Evolutionary conservation across 2,113 vertebrate genomes (phyloP).

Genomic region (Trachemys scripta): DNA sequence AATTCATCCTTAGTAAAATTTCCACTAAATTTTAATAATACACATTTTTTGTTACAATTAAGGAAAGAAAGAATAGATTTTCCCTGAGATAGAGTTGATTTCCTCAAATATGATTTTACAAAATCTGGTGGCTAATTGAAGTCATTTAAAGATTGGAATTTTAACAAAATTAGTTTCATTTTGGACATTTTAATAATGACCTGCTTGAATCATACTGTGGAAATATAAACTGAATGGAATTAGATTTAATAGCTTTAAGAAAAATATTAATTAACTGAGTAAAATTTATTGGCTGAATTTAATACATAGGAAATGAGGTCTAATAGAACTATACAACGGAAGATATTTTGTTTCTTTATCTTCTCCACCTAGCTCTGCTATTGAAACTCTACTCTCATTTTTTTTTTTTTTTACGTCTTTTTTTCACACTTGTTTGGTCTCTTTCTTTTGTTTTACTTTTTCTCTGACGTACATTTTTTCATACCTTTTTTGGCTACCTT

Average conservation of each 20-base stretch:
- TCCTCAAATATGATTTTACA: neutral
- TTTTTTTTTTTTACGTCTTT: fast-evolving
- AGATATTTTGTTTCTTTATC: conserved; percentile 10
- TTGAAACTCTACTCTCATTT: neutral
- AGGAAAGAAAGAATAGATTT: neutral
- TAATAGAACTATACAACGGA: conserved; percentile 4
- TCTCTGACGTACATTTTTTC: neutral
- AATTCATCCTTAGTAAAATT: neutral
- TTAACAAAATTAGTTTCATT: conserved; percentile 60
- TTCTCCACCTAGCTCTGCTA: neutral
- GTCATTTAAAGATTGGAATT: conserved; percentile 63
- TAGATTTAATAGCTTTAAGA: conserved; percentile 44
- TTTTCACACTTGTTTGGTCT: neutral
- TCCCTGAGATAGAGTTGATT: neutral
- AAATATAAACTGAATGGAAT: conserved; percentile 23
- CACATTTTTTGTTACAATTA: neutral
- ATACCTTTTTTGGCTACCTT: neutral
- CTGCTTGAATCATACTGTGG: conserved; percentile 47
- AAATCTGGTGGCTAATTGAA: conserved; percentile 47
- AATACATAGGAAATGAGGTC: neutral
- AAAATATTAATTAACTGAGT: conserved; percentile 49
- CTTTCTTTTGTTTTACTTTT: neutral
- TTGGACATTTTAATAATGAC: conserved; percentile 67
- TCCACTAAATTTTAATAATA: neutral
- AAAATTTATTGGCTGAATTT: conserved; percentile 36